Evolutionary conservation across 2,113 vertebrate species (phyloP).

Genomic region (Antechinus flavipes): DNA sequence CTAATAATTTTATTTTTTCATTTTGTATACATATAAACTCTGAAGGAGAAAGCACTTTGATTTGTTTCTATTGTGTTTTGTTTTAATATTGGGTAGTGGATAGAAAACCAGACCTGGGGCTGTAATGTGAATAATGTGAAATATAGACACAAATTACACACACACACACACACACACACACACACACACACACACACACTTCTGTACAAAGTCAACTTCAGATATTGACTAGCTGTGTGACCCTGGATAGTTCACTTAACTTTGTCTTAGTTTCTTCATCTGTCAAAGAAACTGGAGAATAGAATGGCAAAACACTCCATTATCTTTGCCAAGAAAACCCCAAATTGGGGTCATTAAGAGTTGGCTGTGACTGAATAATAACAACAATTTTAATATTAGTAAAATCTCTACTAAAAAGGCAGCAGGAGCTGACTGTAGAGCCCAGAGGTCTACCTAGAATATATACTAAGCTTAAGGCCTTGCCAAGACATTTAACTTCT

Average conservation of each 20-base stretch:
- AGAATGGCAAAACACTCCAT: neutral
- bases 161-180: no score
- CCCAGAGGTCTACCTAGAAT: neutral
- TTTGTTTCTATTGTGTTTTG: constrained; percentile 39
- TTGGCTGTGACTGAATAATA: neutral
- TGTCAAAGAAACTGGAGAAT: neutral
- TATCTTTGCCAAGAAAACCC: neutral
- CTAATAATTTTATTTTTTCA: constrained; percentile 4
- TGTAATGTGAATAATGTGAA: no score
- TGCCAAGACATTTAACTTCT: neutral
- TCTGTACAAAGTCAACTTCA: neutral
- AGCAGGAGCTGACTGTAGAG: neutral
- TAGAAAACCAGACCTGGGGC: neutral
- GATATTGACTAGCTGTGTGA: neutral
- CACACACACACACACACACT: no score
- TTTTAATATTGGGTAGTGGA: constrained; percentile 34
- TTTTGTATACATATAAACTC: constrained; percentile 30
- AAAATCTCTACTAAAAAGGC: neutral
- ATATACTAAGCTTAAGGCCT: neutral
- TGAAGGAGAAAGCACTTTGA: constrained; percentile 16
- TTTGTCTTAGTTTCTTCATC: neutral
- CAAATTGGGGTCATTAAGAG: neutral
- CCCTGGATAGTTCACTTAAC: neutral
- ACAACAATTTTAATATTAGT: neutral
- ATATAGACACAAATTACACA: no score